Percentiles rank a stretch among this genome's conserved stretches.
Evolutionary conservation across 1,140 invertebrate genomes (phyloP).

Genomic region (Conus betulinus): DNA sequence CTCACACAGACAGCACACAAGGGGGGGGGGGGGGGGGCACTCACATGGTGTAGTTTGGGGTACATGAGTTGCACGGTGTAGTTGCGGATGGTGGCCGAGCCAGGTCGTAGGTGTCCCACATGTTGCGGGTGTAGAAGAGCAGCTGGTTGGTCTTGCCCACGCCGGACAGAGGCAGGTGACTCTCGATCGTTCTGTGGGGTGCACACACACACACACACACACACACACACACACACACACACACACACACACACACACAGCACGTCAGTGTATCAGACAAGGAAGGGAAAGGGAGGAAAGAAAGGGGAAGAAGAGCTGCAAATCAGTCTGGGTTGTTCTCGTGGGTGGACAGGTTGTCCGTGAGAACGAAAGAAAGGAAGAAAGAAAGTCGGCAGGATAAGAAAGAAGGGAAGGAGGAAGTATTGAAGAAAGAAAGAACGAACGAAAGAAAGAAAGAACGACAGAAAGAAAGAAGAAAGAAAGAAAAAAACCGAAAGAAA

Average conservation of each 20-base stretch:
- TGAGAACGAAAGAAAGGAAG: neutral
- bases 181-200: constrained; percentile 51
- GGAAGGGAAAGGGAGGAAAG: neutral
- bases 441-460: too few relatives aligned
- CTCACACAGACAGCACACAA: too few relatives aligned
- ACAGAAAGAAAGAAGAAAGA: too few relatives aligned
- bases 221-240: too few relatives aligned
- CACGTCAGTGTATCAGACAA: too few relatives aligned
- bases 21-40: constrained; percentile 24
- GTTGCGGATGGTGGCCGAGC: constrained; percentile 58
- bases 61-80: constrained; percentile 66
- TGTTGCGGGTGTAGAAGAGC: constrained; percentile 56
- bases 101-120: constrained; percentile 60
- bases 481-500: too few relatives aligned
- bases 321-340: too few relatives aligned
- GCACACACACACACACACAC: constrained; percentile 4
- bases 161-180: constrained; percentile 61
- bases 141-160: constrained; percentile 59
- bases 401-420: neutral
- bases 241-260: neutral
- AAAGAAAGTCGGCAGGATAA: neutral
- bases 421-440: too few relatives aligned
- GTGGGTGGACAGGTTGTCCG: too few relatives aligned
- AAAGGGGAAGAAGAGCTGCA: neutral
- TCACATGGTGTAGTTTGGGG: constrained; percentile 59